Evolutionary conservation across 2,888 invertebrate species (phyloP), one percentile per base, ranked within the genome.

Genomic region (Julus scanicus): DNA sequence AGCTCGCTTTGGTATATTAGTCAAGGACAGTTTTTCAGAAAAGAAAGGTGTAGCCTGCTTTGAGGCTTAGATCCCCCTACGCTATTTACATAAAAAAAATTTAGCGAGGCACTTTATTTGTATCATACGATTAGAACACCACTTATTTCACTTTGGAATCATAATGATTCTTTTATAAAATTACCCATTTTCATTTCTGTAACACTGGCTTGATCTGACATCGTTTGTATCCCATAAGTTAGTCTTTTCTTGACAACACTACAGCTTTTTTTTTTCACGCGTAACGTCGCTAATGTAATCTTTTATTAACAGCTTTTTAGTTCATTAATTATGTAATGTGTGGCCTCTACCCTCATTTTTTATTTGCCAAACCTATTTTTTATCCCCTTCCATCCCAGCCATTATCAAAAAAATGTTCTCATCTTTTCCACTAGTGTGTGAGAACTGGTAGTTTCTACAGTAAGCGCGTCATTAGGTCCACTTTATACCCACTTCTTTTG

Each of bases 231-330:
- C 63, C 63, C 9, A 71, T 17, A n/a, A 5, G n/a, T n/a, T 53
- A 17, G 63, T n/a, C 63, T 63, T 63, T 17, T 6, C 17, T 20
- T 71, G 63, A 20, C 63, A 20, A 20, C 29, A 71, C 20, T 71
- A 9, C 9, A 71, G n/a, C 8, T 29, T 29, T 29, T 29, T 44
- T 71, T 71, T 71, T 71, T 20, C 63, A 71, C 20, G 63, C 63
- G 20, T 17, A 5, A 11, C 63, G 20, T 71, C 63, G 63, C 20
- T 71, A 71, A 71, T 8, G 63, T 20, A 71, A 71, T 71, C 63
- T 71, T 71, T 71, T 71, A 71, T 71, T 71, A 71, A 20, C 63
- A 71, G 63, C 63, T 71, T 71, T 71, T 71, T 71, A 71, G n/a
- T 71, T 71, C 63, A 71, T 71, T 71, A 71, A 71, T 71, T 71